phyloP scores from a whole-genome alignment of 92 coral and sea anemone species.

The Bergia puertoricense region DNA sequence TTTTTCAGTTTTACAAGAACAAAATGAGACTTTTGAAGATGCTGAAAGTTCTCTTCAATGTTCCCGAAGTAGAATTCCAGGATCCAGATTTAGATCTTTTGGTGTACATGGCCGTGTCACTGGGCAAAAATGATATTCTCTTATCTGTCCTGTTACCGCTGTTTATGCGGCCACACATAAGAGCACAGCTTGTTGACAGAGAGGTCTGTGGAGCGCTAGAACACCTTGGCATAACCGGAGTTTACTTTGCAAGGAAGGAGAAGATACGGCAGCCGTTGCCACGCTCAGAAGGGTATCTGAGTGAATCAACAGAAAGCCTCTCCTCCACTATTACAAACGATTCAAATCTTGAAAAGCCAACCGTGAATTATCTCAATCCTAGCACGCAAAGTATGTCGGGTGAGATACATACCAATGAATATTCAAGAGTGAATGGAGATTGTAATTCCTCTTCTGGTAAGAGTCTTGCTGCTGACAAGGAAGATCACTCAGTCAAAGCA shows the following conservation, averaged over 20 bases:
- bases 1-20: conserved; percentile 63
- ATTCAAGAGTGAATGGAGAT: neutral
- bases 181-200: conserved; percentile 48
- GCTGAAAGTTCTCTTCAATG: conserved; percentile 61
- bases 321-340: conserved; percentile 13
- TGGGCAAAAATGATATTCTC: conserved; percentile 66
- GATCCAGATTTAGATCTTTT: conserved; percentile 62
- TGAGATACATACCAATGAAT: neutral
- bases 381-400: neutral
- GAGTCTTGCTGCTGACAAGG: neutral
- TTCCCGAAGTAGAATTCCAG: conserved; percentile 58
- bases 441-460: neutral
- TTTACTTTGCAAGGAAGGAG: conserved; percentile 70
- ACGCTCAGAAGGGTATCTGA: neutral
- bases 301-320: conserved; percentile 27
- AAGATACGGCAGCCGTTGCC: neutral
- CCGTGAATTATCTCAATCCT: neutral
- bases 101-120: conserved; percentile 78
- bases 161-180: conserved; percentile 56
- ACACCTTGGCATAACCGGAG: conserved; percentile 56
- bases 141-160: conserved; percentile 67
- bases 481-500: neutral
- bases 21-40: conserved; percentile 52
- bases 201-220: conserved; percentile 56
- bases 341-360: conserved; percentile 14